Evolutionary conservation across 2,113 vertebrate genomes (phyloP).

Genomic region (Mus pahari): DNA sequence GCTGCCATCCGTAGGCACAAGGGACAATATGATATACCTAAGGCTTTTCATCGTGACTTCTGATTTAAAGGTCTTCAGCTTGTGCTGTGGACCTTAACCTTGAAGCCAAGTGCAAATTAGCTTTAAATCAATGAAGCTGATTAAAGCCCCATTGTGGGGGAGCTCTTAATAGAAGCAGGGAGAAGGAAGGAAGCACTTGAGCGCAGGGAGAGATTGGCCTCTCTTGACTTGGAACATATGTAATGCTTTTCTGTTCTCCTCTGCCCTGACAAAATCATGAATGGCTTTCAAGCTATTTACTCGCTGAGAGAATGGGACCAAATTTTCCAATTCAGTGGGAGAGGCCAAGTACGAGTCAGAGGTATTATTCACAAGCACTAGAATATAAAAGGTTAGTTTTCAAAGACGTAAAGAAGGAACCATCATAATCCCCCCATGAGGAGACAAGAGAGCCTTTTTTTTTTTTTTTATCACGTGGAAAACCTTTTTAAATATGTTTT

Average conservation of each 20-base stretch:
- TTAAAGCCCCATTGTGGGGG: conserved; percentile 89
- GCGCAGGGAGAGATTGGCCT: conserved; percentile 87
- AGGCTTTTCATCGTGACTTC: conserved; percentile 87
- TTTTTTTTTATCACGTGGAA: conserved; percentile 77
- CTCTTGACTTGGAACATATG: conserved; percentile 88
- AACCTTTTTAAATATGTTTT: neutral
- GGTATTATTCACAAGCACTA: conserved; percentile 88
- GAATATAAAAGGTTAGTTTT: conserved; percentile 86
- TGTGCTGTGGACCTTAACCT: conserved; percentile 89
- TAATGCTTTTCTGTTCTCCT: conserved; percentile 88
- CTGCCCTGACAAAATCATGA: conserved; percentile 85
- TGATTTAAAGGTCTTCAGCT: conserved; percentile 89
- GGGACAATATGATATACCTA: conserved; percentile 88
- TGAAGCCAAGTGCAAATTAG: conserved; percentile 92
- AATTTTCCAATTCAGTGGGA: conserved; percentile 89
- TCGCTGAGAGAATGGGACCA: conserved; percentile 89
- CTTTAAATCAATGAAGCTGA: conserved; percentile 92
- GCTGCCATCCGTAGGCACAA: conserved; percentile 83
- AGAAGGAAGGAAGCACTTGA: conserved; percentile 86
- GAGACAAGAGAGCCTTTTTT: conserved; percentile 84
- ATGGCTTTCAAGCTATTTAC: conserved; percentile 89
- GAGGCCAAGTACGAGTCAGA: conserved; percentile 92
- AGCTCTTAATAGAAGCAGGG: conserved; percentile 85
- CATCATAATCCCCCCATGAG: conserved; percentile 86
- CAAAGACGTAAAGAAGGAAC: conserved; percentile 76